A percentile compares a stretch with the other conserved stretches of the same genome.
Conservation (phyloP, 1,140 invertebrate genomes). For the Pogonomyrmex californicus region DNA sequence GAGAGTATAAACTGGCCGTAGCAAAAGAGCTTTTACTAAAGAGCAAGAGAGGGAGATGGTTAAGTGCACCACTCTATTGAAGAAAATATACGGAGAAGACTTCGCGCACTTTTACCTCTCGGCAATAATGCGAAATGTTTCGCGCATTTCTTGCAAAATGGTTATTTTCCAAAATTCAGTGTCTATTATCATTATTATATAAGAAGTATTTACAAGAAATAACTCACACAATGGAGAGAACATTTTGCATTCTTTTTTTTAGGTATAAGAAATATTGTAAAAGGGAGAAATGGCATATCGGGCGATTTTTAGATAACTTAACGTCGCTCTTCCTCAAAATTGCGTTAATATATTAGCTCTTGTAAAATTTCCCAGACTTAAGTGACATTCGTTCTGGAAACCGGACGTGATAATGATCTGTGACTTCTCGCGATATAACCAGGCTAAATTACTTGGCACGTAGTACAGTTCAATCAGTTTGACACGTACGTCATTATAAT, state of each 20-base stretch:
- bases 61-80: slow-evolving; percentile 45
- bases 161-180: slow-evolving; percentile 20
- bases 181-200: slow-evolving; percentile 20
- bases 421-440: slow-evolving; percentile 21
- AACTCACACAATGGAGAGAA: neutral
- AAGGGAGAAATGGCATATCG: too few species aligned
- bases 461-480: too few species aligned
- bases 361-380: neutral
- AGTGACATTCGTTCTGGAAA: slow-evolving; percentile 3
- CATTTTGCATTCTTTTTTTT: neutral
- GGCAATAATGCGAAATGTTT: slow-evolving; percentile 43
- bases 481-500: neutral
- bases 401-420: slow-evolving; percentile 14
- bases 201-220: neutral
- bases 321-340: neutral
- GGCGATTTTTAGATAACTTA: neutral
- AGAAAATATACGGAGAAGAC: slow-evolving; percentile 44
- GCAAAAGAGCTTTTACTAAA: slow-evolving; percentile 51
- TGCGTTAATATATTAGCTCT: neutral
- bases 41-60: slow-evolving; percentile 7
- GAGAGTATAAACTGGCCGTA: slow-evolving; percentile 26
- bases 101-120: slow-evolving; percentile 23
- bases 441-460: slow-evolving; percentile 36
- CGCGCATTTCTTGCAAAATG: neutral
- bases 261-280: neutral